These are phyloP conservation scores for Eurosta solidaginis DNA, from an alignment of 1,140 invertebrate genomes.

Conservation along the genomic window DNA sequence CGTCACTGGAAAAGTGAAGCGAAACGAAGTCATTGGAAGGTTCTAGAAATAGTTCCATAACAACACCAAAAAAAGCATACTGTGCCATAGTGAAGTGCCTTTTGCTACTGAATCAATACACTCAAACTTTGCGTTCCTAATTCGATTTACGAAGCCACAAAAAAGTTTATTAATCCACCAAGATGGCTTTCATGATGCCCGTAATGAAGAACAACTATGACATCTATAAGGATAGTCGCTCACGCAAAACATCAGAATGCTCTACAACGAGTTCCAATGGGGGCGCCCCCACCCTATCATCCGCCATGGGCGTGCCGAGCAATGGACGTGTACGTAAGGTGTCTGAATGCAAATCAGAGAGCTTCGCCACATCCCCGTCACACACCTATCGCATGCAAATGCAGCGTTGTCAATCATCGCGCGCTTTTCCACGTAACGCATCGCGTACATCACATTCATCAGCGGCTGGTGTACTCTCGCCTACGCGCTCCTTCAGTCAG, in stretches of 20 bases:
- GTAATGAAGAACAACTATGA: constrained; percentile 91
- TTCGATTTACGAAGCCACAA: neutral
- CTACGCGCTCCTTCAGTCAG: constrained; percentile 64
- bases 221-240: constrained; percentile 83
- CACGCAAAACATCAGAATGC: constrained; percentile 74
- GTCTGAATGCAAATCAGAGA: constrained; percentile 81
- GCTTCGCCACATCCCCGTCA: constrained; percentile 73
- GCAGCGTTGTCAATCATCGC: constrained; percentile 51
- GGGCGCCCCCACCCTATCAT: constrained; percentile 58
- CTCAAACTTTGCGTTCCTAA: neutral
- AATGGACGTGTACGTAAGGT: constrained; percentile 72
- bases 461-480: constrained; percentile 66
- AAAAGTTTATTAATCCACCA: neutral
- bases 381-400: constrained; percentile 64
- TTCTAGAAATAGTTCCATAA: neutral
- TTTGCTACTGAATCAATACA: constrained; percentile 8
- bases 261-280: constrained; percentile 52
- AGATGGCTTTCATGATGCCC: constrained; percentile 92
- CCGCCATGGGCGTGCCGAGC: constrained; percentile 42
- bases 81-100: constrained; percentile 29
- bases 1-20: constrained; percentile 17
- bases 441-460: constrained; percentile 65
- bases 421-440: constrained; percentile 64
- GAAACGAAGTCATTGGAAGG: constrained; percentile 20
- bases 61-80: neutral